Percentiles rank a stretch among this genome's conserved stretches.
Evolutionary conservation across 2,113 vertebrate genomes (phyloP).

Genomic region (Enhydra lutris): DNA sequence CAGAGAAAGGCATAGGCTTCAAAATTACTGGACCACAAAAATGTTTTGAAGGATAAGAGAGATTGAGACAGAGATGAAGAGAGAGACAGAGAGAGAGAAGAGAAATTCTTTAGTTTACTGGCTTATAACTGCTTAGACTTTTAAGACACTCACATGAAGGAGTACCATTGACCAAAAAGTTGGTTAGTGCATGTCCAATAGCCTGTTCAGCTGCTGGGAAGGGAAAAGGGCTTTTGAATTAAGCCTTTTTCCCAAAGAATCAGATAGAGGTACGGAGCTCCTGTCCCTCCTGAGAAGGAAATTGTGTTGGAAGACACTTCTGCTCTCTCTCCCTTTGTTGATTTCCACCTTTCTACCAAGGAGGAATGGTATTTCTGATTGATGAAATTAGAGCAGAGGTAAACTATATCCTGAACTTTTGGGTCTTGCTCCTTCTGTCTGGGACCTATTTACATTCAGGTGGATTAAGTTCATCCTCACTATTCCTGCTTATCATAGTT

Average conservation of each 20-base stretch:
- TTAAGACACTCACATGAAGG: neutral
- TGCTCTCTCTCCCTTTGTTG: neutral
- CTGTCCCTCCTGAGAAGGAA: neutral
- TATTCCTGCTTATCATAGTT: neutral
- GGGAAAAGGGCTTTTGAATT: neutral
- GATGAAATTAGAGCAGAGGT: neutral
- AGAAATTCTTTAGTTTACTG: neutral
- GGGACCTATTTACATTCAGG: neutral
- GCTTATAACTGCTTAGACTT: neutral
- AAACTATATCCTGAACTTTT: neutral
- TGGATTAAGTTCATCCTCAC: neutral
- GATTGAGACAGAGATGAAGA: neutral
- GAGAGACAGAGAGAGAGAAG: neutral
- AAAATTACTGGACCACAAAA: neutral
- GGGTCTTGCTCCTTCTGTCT: neutral
- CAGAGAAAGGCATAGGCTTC: neutral
- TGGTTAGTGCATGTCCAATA: neutral
- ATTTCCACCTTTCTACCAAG: neutral
- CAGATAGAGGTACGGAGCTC: neutral
- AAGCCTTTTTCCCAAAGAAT: neutral
- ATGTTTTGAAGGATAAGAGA: neutral
- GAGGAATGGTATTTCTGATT: neutral
- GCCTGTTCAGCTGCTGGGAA: neutral
- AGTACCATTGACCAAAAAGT: neutral
- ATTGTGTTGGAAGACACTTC: neutral